Percentiles rank a stretch among this genome's conserved stretches.
Evolutionary conservation across 2,888 invertebrate genomes (phyloP).

Genomic region (Hypsopygia costalis): DNA sequence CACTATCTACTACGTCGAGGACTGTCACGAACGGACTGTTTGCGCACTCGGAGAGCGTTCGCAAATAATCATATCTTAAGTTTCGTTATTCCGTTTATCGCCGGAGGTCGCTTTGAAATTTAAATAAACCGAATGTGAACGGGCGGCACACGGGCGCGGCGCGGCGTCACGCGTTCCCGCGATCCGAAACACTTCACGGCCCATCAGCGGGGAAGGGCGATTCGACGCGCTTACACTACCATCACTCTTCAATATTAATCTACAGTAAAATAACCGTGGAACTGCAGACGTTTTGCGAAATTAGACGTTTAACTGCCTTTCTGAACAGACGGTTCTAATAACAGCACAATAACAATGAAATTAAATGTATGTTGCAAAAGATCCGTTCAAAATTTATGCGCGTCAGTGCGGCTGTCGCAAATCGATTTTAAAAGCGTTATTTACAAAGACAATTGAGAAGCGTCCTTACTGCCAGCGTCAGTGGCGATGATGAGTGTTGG

Average conservation of each 20-base stretch:
- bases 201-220: constrained; percentile 19
- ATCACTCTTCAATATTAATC: background rate
- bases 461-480: too few relatives aligned
- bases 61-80: constrained; percentile 11
- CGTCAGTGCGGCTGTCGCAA: too few relatives aligned
- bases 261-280: too few relatives aligned
- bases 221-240: constrained; percentile 13
- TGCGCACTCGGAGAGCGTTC: constrained; percentile 20
- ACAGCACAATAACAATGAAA: too few relatives aligned
- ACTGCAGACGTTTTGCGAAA: too few relatives aligned
- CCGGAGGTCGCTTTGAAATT: constrained; percentile 19
- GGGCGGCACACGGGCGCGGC: constrained; percentile 8
- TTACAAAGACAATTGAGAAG: too few relatives aligned
- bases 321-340: too few relatives aligned
- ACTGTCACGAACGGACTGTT: constrained; percentile 18
- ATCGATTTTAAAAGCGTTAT: too few relatives aligned
- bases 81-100: constrained; percentile 12
- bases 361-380: too few relatives aligned
- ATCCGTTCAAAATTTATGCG: too few relatives aligned
- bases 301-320: too few relatives aligned
- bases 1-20: background rate
- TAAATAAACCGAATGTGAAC: constrained; percentile 13
- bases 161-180: constrained; percentile 9
- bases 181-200: constrained; percentile 23
- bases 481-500: too few relatives aligned